phyloP scores from a whole-genome alignment of 2,797 vertebrate genomes.

The Siniperca undulata region DNA sequence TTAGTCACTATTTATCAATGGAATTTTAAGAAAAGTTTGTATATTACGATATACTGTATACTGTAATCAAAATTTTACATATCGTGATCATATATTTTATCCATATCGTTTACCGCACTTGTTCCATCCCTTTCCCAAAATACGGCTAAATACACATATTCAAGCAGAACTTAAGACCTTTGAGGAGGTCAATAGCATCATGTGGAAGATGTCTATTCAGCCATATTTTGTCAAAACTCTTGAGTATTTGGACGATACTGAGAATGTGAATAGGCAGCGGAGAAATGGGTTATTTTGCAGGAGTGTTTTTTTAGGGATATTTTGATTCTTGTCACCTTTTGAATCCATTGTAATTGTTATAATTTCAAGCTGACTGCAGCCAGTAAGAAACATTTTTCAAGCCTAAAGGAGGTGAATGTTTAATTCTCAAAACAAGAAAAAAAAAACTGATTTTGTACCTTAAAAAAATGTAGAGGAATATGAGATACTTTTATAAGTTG shows the following conservation, averaged over 20 bases:
- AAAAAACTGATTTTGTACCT: not conserved
- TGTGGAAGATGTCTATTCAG: not conserved
- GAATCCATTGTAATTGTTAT: not conserved
- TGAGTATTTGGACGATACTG: not conserved
- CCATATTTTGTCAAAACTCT: not conserved
- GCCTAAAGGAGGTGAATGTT: not conserved
- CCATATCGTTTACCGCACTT: not conserved
- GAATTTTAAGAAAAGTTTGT: not conserved
- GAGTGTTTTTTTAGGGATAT: not conserved
- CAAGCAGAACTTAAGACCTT: not conserved
- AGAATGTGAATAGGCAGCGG: not conserved
- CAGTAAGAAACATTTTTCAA: not conserved
- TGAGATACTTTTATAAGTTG: not conserved
- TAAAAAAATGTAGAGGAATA: not conserved
- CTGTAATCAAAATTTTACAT: not conserved
- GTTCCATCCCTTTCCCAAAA: not conserved
- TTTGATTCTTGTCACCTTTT: not conserved
- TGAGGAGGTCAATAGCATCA: not conserved
- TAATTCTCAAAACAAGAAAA: not conserved
- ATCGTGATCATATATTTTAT: not conserved
- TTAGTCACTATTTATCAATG: not conserved
- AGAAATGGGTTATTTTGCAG: not conserved
- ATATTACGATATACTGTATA: not conserved
- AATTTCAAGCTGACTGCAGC: not conserved
- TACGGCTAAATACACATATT: not conserved